Conservation (phyloP, 2,113 vertebrate genomes). For the Lynx canadensis region DNA sequence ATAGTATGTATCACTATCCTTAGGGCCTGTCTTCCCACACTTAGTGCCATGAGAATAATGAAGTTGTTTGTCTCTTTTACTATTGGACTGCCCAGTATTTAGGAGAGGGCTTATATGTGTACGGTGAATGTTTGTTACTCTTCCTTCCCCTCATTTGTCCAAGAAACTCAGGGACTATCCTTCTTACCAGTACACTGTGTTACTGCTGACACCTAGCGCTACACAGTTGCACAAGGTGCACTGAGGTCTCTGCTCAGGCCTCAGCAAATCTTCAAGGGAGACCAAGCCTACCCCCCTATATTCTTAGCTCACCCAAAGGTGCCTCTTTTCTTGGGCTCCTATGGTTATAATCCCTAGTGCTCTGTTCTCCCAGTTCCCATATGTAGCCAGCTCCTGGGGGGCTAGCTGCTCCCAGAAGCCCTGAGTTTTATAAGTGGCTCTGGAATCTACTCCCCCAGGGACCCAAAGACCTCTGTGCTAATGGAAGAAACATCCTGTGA, state of each 20-base stretch:
- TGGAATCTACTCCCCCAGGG: not conserved
- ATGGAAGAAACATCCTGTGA: not conserved
- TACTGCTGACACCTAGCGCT: not conserved
- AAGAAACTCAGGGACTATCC: not conserved
- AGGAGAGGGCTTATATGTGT: not conserved
- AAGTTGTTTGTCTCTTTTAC: not conserved
- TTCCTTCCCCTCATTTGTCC: not conserved
- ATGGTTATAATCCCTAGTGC: not conserved
- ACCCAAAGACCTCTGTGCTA: not conserved
- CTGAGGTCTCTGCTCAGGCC: not conserved
- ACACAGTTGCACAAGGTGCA: not conserved
- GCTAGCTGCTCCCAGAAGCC: not conserved
- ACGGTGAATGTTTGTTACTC: not conserved
- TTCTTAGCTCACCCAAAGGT: not conserved
- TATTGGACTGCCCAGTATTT: not conserved
- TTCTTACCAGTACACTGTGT: not conserved
- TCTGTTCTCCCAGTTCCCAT: not conserved
- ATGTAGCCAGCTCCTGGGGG: not conserved
- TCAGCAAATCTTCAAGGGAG: not conserved
- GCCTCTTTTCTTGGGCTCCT: not conserved
- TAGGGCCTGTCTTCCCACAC: not conserved
- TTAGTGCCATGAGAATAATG: not conserved
- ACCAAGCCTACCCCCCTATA: not conserved
- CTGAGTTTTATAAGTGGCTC: slow-evolving; percentile 22
- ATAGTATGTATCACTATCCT: not conserved